phyloP scores from a whole-genome alignment of 2,113 vertebrate genomes.

The Rhipidura dahli region DNA sequence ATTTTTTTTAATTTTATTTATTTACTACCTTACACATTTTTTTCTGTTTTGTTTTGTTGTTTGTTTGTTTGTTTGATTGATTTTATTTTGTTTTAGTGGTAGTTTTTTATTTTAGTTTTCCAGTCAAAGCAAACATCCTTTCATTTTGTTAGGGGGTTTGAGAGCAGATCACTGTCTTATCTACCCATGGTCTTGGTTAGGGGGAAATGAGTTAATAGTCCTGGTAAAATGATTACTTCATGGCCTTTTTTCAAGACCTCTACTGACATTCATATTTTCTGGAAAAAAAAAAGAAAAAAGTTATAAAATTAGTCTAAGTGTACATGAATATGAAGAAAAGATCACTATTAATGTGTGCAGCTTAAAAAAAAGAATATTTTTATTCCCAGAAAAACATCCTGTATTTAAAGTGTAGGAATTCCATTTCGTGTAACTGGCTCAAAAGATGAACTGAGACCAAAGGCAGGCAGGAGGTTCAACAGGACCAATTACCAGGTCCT shows the following conservation, averaged over 20 bases:
- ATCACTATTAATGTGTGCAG: neutral
- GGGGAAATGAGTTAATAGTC: neutral
- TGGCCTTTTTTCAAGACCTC: neutral
- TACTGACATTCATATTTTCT: neutral
- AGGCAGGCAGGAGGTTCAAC: neutral
- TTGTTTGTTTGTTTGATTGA: neutral
- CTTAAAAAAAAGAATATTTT: neutral
- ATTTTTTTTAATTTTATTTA: neutral
- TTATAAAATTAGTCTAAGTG: neutral
- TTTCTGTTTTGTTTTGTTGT: neutral
- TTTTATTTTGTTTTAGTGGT: neutral
- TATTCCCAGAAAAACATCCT: neutral
- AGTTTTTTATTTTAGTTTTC: neutral
- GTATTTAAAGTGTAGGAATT: neutral
- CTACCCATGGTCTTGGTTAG: neutral
- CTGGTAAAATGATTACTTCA: neutral
- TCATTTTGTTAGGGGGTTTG: neutral
- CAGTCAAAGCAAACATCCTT: neutral
- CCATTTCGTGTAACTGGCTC: neutral
- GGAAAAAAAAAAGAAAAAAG: neutral
- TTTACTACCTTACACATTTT: neutral
- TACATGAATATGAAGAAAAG: neutral
- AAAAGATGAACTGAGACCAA: neutral
- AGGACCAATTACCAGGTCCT: neutral
- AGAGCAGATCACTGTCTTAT: neutral